Evolutionary conservation across 2,113 vertebrate genomes (phyloP), one percentile per base, ranked within the genome.

Genomic region (Cephalophus harveyi): DNA sequence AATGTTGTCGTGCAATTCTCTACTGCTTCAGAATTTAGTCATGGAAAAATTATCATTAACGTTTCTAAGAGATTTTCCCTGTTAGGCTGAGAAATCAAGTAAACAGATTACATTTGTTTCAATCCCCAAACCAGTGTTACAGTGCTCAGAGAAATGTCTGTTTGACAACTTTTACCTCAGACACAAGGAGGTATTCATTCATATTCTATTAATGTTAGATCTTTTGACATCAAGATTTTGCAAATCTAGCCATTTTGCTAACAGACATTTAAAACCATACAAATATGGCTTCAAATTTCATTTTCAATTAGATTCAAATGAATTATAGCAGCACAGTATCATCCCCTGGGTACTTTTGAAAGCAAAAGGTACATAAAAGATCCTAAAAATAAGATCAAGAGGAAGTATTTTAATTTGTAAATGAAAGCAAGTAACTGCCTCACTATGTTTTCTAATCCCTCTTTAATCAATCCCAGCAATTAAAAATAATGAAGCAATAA

Each of bases 401-500:
- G 62, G 93, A 95, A 97, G 82, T 71, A 87, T 83, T 96, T 87
- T 94, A 93, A 91, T 91, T 96, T 91, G 90, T 93, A 95, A 97
- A 97, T 94, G 96, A 97, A 96, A 97, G 92, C 92, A 81, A 97
- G 82, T 78, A 94, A 92, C 76, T 59, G 76, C 91, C 93, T 96
- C 87, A 57, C 91, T 86, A 88, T 71, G 94, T 94, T 98, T 97
- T 86, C 88, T 98, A 97, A 96, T 97, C 98, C 96, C 96, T 36
- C 36, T 91, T 97, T 98, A 98, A 98, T 98, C 97, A 98, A 95
- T 97, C 30, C 82, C 30, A 91, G 97, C 97, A 98, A 98, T 97
- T 97, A 98, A 98, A 97, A 97, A 97, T 94, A 97, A 97, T 67
- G 94, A 92, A 98, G 90, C 97, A 97, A 57, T 88, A 92, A 87